These are phyloP conservation scores for Formicarius rufipectus DNA, from an alignment of 2,113 vertebrate genomes.

Conservation along the genomic window DNA sequence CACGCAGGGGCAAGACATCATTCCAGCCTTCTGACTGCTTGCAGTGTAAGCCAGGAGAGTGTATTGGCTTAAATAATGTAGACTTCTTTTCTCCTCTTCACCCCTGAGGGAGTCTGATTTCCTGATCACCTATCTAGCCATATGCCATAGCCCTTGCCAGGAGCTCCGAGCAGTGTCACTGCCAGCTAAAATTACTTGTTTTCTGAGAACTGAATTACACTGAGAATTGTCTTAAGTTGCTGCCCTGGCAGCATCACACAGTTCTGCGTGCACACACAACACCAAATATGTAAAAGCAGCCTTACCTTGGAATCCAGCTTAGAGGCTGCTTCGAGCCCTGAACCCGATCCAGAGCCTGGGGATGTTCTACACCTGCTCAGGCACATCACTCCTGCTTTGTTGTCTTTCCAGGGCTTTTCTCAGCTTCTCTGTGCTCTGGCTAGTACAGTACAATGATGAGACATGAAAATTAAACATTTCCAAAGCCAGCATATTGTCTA, in stretches of 20 bases:
- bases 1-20: not conserved
- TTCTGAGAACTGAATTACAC: conserved; percentile 17
- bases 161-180: not conserved
- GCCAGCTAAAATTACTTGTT: conserved; percentile 56
- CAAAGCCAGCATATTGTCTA: not conserved
- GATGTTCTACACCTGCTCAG: conserved; percentile 39
- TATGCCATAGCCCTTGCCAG: conserved; percentile 13
- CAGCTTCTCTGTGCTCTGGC: not conserved
- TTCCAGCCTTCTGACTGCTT: not conserved
- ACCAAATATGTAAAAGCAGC: not conserved
- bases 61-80: conserved; percentile 29
- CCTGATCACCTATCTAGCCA: conserved; percentile 52
- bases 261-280: not conserved
- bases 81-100: not conserved
- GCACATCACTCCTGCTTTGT: conserved; percentile 7
- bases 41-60: not conserved
- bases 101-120: conserved; percentile 46
- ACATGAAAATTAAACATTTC: not conserved
- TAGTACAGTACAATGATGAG: not conserved
- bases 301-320: not conserved
- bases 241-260: not conserved
- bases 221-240: conserved; percentile 23
- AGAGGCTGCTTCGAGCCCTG: conserved; percentile 13
- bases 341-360: conserved; percentile 33
- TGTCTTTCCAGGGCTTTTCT: conserved; percentile 12